Evolutionary conservation across 2,888 invertebrate genomes (phyloP), one percentile per base, ranked within the genome.

Genomic region (Scaptomyza caliginosa): DNA sequence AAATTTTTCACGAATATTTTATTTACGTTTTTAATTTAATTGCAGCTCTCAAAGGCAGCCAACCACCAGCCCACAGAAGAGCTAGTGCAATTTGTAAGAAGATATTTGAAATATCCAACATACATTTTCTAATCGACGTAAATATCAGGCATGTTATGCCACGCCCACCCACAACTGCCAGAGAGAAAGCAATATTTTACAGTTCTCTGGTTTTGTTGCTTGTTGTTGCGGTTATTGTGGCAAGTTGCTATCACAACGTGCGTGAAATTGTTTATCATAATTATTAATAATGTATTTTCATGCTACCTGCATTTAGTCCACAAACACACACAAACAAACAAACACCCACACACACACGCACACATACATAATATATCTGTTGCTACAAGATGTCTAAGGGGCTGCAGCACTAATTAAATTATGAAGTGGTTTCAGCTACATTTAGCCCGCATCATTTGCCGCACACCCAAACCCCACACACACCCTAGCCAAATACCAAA

Each of bases 371-470:
- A 10, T n/a, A 26, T 39, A 16, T 45, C 19, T 24, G 48, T 50
- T 19, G 48, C 26, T 34, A 39, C 28, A 54, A 57, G 60, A 62
- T 62, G 51, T 62, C 71, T 58, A 64, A 65, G 69, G 66, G 66
- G 79, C 78, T 70, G 72, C 69, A 74, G 69, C 77, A 72, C 77
- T 80, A 80, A 80, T 80, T 80, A 82, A 80, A 82, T 82, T 80
- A 82, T 82, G 83, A 80, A 82, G 74, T 82, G 74, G 62, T 82
- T 80, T 79, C 71, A 76, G 74, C 82, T 67, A 79, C 80, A 80
- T 80, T 80, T 80, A 62, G 38, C 63, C 40, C 64, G 42, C 51
- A 49, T 36, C 52, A 19, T 57, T 17, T 7, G 8, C 2, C 7
- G 6, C 30, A 32, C 13, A 1, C 11, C n/a, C 6, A 0, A 5